Base-by-base conservation (phyloP, 2,113 vertebrate species). In the Cranoglanis bouderius region DNA sequence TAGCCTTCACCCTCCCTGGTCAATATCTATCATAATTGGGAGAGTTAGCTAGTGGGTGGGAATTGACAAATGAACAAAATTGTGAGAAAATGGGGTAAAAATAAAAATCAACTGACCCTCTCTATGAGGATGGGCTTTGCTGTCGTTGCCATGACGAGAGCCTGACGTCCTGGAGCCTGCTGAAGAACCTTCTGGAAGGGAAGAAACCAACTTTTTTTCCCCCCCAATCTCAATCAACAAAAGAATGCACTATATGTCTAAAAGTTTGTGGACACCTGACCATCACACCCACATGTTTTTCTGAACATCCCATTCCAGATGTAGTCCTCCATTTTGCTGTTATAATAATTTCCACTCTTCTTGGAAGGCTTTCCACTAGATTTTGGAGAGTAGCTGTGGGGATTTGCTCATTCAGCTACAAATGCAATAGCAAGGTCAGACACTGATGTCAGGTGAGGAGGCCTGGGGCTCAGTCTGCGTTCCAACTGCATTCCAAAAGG, bases 41-140 rank as follows among this genome's bases (percentile, higher is more conserved):
- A 40, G 19, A 63, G 57, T 6, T 14, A 49, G 75, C 0, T 3
- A 12, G 51, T 57, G 51, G 32, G n/a, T 82, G 8, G n/a, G 49
- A 82, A 63, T 12, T 18, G 19, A 77, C 5, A 26, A 38, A 49
- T 65, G 26, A 65, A 53, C 57, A 55, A 21, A 82, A 74, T 18
- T 7, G 10, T 80, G 29, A 51, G n/a, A 81, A 55, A 32, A 81
- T 6, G 0, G 6, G 14, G 12, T 61, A 14, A 32, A 57, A 53
- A 57, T 67, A 43, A 61, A 78, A 49, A 35, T 61, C 2, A 84
- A 65, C 93, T 89, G 92, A 98, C 98, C 98, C 97, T 99, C 98
- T 96, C 97, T 94, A 67, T 97, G 96, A 80, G 97, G 96, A 91
- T 96, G 90, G 65, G 96, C 93, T 94, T 99, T 99, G 90, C 94